A percentile compares a stretch with the other conserved stretches of the same genome.
Conservation (phyloP, 2,797 vertebrate species). For the Sebastes hubbsi region DNA sequence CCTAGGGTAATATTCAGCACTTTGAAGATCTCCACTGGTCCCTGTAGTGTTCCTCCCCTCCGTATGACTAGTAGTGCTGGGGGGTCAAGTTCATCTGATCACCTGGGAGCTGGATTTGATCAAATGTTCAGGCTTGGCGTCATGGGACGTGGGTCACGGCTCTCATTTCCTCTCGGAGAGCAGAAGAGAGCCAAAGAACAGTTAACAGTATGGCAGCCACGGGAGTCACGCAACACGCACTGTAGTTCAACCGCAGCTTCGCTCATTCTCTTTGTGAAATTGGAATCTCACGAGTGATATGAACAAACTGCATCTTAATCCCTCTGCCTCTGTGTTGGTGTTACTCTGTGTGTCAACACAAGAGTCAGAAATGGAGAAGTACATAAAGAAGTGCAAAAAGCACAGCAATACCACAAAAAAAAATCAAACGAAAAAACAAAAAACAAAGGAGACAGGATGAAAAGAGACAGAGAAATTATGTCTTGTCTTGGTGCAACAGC, state of each 20-base stretch:
- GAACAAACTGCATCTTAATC: slow-evolving; percentile 9
- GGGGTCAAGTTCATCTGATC: slow-evolving; percentile 65
- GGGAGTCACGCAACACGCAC: slow-evolving; percentile 24
- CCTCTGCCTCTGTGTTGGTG: not conserved
- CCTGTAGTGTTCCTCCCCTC: slow-evolving; percentile 56
- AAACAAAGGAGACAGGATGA: slow-evolving; percentile 4
- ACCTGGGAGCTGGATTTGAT: slow-evolving; percentile 64
- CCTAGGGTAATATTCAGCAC: slow-evolving; percentile 52
- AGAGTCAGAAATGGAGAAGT: not conserved
- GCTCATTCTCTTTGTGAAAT: slow-evolving; percentile 27
- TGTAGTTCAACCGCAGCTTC: slow-evolving; percentile 11
- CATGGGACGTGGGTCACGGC: slow-evolving; percentile 47
- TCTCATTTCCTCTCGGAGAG: slow-evolving; percentile 57
- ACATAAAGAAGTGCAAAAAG: not conserved
- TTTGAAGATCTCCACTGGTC: slow-evolving; percentile 69
- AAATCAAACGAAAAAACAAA: not conserved
- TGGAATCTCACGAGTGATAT: slow-evolving; percentile 29
- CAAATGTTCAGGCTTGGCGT: slow-evolving; percentile 58
- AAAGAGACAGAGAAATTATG: slow-evolving; percentile 9
- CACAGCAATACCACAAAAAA: not conserved
- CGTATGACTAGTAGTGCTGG: slow-evolving; percentile 46
- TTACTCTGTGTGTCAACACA: not conserved
- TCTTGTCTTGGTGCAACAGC: slow-evolving; percentile 22
- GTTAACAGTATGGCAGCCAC: slow-evolving; percentile 10
- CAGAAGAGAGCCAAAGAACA: slow-evolving; percentile 29